Evolutionary conservation across 1,140 invertebrate species (phyloP), one percentile per base, ranked within the genome.

Genomic region (Aphis gossypii): DNA sequence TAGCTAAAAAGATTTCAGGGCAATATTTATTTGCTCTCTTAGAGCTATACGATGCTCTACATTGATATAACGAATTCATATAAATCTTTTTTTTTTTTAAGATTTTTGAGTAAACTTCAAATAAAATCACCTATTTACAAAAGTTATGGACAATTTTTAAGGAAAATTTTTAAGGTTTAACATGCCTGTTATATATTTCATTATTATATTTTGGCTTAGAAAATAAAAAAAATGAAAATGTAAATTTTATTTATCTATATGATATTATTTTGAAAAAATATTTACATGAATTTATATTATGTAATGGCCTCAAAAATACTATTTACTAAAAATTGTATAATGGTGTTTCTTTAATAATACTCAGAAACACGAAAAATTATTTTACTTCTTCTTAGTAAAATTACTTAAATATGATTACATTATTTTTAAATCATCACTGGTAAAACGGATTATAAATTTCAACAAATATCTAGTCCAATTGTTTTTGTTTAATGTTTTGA

Each of bases 31-130:
- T 14, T 30, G 25, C 25, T 11, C 25, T 60, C 8, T 30, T 9
- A 30, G 11, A 60, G 2, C 1, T 30, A n/a, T 3, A 0, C 0
- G 11, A 1, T 3, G 11, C 9, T 3, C 30, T 14, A 30, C 60
- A 14, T 14, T 30, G 9, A 68, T 68, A n/a, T 0, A n/a, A 68
- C 3, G 0, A 11, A 25, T 56, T 25, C 56, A 25, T 9, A 9
- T 56, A 68, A 68, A 68, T 51, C 3, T 30, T 11, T 14, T 14
- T 68, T 60, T 60, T 30, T 41, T 41, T 41, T n/a, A 68, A 0
- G 11, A 68, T 30, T 68, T 30, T n/a, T 9, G 8, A 68, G 30
- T 68, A n/a, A 68, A n/a, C 11, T 68, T 30, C 14, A 8, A 68
- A 2, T 60, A 11, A 60, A 60, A 60, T 60, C 56, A 25, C 11